Evolutionary conservation across 2,113 vertebrate species (phyloP).

Genomic region (Colinus virginianus): DNA sequence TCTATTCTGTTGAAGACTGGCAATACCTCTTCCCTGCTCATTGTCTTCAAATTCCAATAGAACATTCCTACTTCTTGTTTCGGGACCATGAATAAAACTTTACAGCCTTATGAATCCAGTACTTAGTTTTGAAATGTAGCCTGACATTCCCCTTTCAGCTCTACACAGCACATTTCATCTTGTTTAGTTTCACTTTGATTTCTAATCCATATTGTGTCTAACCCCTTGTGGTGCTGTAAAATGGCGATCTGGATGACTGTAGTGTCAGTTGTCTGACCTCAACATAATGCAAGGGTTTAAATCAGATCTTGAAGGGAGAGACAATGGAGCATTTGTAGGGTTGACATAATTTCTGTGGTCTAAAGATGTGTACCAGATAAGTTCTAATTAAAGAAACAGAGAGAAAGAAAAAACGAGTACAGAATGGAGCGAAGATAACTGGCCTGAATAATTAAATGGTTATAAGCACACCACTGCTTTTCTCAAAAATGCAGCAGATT

Average conservation of each 20-base stretch:
- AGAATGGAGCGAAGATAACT: constrained; percentile 1
- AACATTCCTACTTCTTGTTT: neutral
- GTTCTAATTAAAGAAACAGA: constrained; percentile 57
- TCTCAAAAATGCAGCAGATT: constrained; percentile 1
- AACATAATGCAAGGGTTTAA: neutral
- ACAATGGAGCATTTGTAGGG: constrained; percentile 6
- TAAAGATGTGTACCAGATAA: constrained; percentile 18
- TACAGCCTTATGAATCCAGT: neutral
- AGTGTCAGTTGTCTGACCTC: neutral
- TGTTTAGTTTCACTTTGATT: neutral
- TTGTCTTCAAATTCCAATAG: neutral
- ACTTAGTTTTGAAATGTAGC: neutral
- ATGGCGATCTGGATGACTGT: neutral
- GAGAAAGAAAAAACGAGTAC: constrained; percentile 39
- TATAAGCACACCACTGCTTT: constrained; percentile 27
- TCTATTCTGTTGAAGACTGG: neutral
- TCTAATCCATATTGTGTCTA: neutral
- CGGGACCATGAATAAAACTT: neutral
- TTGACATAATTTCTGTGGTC: constrained; percentile 35
- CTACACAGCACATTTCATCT: neutral
- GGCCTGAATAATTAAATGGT: constrained; percentile 20
- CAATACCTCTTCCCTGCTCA: neutral
- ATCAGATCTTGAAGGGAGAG: constrained; percentile 17
- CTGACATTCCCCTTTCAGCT: neutral
- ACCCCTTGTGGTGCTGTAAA: neutral